Percentiles rank a stretch among this genome's conserved stretches.
phyloP scores from a whole-genome alignment of 2,113 vertebrate genomes.

The Nycticebus coucang region DNA sequence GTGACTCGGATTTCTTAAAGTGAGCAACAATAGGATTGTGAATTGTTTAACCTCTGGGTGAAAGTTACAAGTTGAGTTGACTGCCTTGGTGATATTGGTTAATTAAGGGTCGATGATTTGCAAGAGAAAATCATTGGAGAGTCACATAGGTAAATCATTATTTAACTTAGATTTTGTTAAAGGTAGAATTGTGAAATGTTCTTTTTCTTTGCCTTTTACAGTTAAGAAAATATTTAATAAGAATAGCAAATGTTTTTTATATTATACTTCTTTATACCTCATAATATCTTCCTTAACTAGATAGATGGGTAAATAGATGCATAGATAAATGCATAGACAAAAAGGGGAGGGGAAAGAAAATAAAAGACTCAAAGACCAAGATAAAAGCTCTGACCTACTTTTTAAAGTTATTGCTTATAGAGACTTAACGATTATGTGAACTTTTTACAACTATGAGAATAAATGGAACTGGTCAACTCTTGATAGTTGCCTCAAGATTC shows the following conservation, averaged over 20 bases:
- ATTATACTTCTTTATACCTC: constrained; percentile 36
- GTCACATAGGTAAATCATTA: constrained; percentile 35
- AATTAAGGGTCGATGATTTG: constrained; percentile 23
- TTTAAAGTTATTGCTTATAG: constrained; percentile 47
- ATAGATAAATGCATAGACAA: neutral
- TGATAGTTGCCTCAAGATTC: constrained; percentile 66
- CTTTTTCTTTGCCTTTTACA: constrained; percentile 51
- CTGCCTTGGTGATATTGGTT: constrained; percentile 25
- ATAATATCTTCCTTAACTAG: constrained; percentile 41
- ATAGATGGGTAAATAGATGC: neutral
- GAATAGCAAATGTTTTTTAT: constrained; percentile 2
- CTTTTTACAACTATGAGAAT: constrained; percentile 66
- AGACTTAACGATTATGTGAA: constrained; percentile 57
- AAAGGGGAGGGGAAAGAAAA: neutral
- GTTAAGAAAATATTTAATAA: constrained; percentile 53
- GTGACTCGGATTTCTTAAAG: constrained; percentile 54
- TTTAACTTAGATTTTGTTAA: constrained; percentile 55
- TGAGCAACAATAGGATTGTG: neutral
- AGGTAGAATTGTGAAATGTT: constrained; percentile 55
- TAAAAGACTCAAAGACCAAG: constrained; percentile 17
- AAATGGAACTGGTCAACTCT: constrained; percentile 67
- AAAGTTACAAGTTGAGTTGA: constrained; percentile 40
- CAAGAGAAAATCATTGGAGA: constrained; percentile 52
- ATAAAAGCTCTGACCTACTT: constrained; percentile 10
- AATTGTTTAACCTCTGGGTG: constrained; percentile 49